These are phyloP conservation scores for Alethe castanea DNA, from an alignment of 2,113 vertebrate species.

Conservation along the genomic window DNA sequence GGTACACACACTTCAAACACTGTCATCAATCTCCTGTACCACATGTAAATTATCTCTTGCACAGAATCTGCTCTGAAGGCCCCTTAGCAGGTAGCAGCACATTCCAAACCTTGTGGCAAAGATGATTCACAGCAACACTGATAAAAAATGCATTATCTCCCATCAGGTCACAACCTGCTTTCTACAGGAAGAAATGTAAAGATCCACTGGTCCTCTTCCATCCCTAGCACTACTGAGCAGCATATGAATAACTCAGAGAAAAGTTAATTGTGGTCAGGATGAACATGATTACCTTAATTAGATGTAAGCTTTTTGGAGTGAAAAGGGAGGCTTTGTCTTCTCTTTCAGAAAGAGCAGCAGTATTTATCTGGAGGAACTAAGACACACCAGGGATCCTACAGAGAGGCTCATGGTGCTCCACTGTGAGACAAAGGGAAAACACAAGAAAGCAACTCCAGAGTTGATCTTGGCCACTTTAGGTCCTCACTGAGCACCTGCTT, in stretches of 20 bases:
- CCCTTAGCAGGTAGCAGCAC: background rate
- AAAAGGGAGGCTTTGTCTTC: background rate
- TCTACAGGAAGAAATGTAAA: background rate
- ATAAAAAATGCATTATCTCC: background rate
- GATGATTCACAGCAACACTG: background rate
- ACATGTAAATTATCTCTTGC: background rate
- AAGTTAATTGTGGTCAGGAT: background rate
- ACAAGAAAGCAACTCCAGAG: background rate
- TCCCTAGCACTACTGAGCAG: background rate
- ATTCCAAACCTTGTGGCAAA: background rate
- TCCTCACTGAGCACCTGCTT: background rate
- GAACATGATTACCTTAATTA: background rate
- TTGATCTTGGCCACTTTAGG: background rate
- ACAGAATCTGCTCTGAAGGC: background rate
- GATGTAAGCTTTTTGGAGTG: background rate
- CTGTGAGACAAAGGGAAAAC: background rate
- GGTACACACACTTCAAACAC: background rate
- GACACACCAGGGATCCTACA: background rate
- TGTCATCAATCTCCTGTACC: background rate
- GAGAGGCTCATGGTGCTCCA: background rate
- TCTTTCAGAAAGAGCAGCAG: background rate
- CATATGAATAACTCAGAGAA: background rate
- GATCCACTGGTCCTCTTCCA: background rate
- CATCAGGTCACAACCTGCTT: background rate
- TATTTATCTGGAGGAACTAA: background rate